phyloP scores from a whole-genome alignment of 1,140 invertebrate species.

The Oppia nitens region DNA sequence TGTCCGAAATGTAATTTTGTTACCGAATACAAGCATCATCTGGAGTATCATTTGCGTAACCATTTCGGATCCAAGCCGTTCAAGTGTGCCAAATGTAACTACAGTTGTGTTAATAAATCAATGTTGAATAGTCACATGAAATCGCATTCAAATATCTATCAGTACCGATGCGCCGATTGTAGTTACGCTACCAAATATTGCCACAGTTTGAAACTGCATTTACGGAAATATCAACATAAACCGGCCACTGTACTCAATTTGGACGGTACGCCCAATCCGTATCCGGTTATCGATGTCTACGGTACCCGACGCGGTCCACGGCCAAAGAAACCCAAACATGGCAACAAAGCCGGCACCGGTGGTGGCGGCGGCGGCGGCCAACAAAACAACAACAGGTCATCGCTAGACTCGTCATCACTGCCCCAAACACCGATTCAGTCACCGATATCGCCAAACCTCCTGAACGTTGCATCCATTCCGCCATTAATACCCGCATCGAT shows the following conservation, averaged over 20 bases:
- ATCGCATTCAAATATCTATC: slow-evolving; percentile 90
- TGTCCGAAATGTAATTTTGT: slow-evolving; percentile 90
- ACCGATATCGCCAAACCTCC: background rate
- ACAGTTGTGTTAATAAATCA: slow-evolving; percentile 94
- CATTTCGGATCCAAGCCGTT: slow-evolving; percentile 92
- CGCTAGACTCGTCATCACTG: background rate
- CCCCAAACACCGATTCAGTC: background rate
- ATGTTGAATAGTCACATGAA: slow-evolving; percentile 99
- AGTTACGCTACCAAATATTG: slow-evolving; percentile 97
- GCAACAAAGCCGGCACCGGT: background rate
- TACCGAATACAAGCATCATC: slow-evolving; percentile 95
- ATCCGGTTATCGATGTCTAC: slow-evolving; percentile 71
- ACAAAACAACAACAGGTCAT: background rate
- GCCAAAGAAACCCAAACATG: slow-evolving; percentile 26
- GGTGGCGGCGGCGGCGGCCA: background rate
- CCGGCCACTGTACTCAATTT: slow-evolving; percentile 67
- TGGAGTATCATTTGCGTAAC: slow-evolving; percentile 91
- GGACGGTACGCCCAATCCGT: slow-evolving; percentile 62
- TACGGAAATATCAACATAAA: slow-evolving; percentile 75
- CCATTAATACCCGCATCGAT: background rate
- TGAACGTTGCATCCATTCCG: background rate
- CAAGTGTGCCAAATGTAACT: slow-evolving; percentile 78
- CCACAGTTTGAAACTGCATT: slow-evolving; percentile 87
- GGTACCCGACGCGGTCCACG: slow-evolving; percentile 70
- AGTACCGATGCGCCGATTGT: slow-evolving; percentile 85